Evolutionary conservation across 1,140 invertebrate genomes (phyloP).

Genomic region (Antheraea mylitta): DNA sequence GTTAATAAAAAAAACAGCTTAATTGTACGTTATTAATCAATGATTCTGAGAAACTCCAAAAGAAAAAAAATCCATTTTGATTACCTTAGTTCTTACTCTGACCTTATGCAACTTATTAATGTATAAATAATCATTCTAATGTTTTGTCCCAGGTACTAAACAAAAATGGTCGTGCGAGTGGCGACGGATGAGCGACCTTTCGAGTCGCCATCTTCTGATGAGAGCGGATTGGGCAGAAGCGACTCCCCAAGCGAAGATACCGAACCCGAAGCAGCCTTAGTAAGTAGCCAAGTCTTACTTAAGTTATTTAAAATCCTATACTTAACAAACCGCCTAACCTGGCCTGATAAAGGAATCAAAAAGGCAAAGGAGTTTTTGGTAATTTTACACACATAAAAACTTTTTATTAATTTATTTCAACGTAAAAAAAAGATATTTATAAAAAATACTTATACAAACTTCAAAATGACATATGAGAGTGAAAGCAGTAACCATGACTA

Average conservation of each 20-base stretch:
- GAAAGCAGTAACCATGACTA: slow-evolving; percentile 29
- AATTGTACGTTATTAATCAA: too few species aligned
- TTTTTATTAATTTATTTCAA: too few species aligned
- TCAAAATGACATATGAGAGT: slow-evolving; percentile 14
- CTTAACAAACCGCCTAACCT: too few species aligned
- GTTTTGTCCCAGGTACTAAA: slow-evolving; percentile 39
- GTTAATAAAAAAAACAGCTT: too few species aligned
- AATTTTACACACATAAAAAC: too few species aligned
- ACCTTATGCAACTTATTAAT: too few species aligned
- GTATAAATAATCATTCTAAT: background rate
- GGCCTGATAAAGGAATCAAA: background rate
- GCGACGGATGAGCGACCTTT: slow-evolving; percentile 70
- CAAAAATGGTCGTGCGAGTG: slow-evolving; percentile 58
- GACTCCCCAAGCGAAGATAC: slow-evolving; percentile 61
- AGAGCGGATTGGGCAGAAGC: slow-evolving; percentile 61
- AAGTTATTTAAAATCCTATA: background rate
- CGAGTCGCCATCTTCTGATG: slow-evolving; percentile 67
- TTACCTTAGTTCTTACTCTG: too few species aligned
- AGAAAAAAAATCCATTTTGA: too few species aligned
- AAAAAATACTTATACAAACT: too few species aligned
- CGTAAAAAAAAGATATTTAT: background rate
- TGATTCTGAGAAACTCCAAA: too few species aligned
- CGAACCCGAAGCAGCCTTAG: slow-evolving; percentile 67
- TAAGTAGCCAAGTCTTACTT: slow-evolving; percentile 28
- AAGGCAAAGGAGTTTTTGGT: too few species aligned